phyloP scores from a whole-genome alignment of 2,113 vertebrate species.

The Zootoca vivipara region DNA sequence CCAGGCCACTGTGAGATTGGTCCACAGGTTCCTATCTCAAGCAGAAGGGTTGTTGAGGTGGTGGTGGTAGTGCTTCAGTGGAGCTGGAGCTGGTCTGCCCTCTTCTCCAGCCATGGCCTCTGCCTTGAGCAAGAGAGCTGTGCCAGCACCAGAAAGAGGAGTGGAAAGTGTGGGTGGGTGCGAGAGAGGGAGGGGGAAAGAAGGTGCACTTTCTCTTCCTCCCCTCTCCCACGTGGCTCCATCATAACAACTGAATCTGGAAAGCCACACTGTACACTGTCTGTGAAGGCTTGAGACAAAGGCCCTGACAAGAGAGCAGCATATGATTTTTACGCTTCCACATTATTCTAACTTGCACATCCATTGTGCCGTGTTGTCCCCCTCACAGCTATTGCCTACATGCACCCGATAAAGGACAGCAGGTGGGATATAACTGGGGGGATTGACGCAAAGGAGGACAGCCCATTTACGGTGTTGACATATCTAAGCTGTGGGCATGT shows the following conservation, averaged over 20 bases:
- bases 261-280: background rate
- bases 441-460: slow-evolving; percentile 35
- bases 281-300: background rate
- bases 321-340: background rate
- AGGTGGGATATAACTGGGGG: slow-evolving; percentile 45
- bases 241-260: background rate
- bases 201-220: background rate
- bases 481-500: slow-evolving; percentile 59
- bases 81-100: too few relatives aligned
- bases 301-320: slow-evolving; percentile 27
- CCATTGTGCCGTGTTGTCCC: slow-evolving; percentile 16
- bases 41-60: background rate
- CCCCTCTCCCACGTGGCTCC: background rate
- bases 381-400: slow-evolving; percentile 41
- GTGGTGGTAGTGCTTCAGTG: background rate
- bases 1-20: background rate
- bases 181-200: background rate
- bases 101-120: too few relatives aligned
- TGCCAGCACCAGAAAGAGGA: background rate
- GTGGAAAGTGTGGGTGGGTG: background rate
- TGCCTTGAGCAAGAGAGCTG: too few relatives aligned
- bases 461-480: slow-evolving; percentile 56
- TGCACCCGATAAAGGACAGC: slow-evolving; percentile 36
- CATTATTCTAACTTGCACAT: background rate
- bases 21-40: background rate